These are phyloP conservation scores for Limosa lapponica DNA, from an alignment of 2,797 vertebrate species.

Conservation along the genomic window DNA sequence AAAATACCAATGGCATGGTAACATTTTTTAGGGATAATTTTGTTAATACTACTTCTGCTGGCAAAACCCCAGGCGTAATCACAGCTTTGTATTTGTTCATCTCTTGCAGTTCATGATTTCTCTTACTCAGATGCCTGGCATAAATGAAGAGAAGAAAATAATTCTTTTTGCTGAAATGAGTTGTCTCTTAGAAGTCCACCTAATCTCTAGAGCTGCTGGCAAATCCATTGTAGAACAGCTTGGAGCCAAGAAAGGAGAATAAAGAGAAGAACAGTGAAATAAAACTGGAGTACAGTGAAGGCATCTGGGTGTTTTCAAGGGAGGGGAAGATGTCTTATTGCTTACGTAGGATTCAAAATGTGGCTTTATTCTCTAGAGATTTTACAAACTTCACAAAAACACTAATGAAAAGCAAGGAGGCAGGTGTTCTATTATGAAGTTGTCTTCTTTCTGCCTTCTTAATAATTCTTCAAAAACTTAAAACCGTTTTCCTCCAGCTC, in stretches of 20 bases:
- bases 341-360: neutral
- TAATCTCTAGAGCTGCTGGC: neutral
- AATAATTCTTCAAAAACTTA: neutral
- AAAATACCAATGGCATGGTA: neutral
- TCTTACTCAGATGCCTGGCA: neutral
- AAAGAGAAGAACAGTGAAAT: neutral
- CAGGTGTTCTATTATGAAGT: neutral
- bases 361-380: neutral
- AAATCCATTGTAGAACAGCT: neutral
- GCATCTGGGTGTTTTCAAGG: neutral
- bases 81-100: neutral
- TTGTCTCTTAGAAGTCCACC: neutral
- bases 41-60: neutral
- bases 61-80: neutral
- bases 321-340: neutral
- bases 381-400: neutral
- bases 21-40: neutral
- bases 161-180: neutral
- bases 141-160: neutral
- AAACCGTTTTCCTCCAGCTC: neutral
- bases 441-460: neutral
- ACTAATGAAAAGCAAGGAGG: conserved; percentile 1
- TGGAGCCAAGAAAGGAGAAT: neutral
- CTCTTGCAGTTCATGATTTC: neutral
- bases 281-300: neutral